Percentiles rank a stretch among this genome's conserved stretches.
Evolutionary conservation across 2,113 vertebrate species (phyloP).

Genomic region (Otolemur garnettii): DNA sequence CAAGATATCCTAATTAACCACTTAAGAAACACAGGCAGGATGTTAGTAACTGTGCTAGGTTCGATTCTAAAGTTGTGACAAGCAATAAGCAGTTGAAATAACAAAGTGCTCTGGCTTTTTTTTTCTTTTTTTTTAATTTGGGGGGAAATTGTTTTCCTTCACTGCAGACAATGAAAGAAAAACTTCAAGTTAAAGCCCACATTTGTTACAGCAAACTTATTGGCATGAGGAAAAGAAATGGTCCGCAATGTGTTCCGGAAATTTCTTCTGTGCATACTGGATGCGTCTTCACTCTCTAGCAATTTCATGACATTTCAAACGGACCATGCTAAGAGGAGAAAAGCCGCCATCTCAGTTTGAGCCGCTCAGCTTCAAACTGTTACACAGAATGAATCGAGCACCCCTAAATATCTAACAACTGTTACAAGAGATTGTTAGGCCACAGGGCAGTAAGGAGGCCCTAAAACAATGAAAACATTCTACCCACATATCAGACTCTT

Average conservation of each 20-base stretch:
- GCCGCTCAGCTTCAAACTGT: background rate
- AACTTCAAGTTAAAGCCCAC: slow-evolving; percentile 38
- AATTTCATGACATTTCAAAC: background rate
- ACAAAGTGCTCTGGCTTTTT: background rate
- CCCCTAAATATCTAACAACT: background rate
- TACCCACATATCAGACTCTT: too few species aligned
- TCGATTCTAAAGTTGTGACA: slow-evolving; percentile 59
- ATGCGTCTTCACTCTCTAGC: background rate
- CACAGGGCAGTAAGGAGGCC: too few species aligned
- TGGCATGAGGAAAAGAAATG: background rate
- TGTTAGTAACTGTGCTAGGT: slow-evolving; percentile 29
- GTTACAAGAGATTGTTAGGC: background rate
- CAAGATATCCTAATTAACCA: slow-evolving; percentile 62
- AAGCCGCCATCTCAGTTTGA: background rate
- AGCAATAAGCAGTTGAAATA: slow-evolving; percentile 55
- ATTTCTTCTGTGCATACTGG: background rate
- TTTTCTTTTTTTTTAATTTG: background rate
- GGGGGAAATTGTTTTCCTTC: background rate
- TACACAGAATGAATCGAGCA: background rate
- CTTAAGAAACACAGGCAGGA: slow-evolving; percentile 63
- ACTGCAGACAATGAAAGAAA: slow-evolving; percentile 34
- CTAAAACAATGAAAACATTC: too few species aligned
- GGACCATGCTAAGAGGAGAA: background rate
- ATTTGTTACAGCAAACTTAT: slow-evolving; percentile 42
- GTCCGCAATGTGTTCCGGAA: background rate